Evolutionary conservation across 1,140 invertebrate genomes (phyloP).

Genomic region (Trichonephila inaurata): DNA sequence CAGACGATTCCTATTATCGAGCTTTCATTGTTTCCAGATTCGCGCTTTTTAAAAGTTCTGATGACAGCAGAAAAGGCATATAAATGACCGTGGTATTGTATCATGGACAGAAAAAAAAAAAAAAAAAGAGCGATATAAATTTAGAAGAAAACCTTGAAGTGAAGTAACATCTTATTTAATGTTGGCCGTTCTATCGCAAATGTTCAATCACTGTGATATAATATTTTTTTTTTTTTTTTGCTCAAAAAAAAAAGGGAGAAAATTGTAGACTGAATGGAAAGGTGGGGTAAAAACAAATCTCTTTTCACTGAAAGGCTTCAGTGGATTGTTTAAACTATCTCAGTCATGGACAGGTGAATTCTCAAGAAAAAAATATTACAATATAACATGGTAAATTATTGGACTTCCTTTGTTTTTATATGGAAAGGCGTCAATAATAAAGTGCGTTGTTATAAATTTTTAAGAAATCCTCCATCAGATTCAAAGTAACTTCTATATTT

Average conservation of each 20-base stretch:
- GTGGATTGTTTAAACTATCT: background rate
- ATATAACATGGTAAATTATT: background rate
- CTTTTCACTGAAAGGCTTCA: background rate
- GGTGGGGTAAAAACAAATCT: background rate
- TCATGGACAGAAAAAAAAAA: background rate
- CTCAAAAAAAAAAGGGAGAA: no score
- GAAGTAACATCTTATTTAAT: background rate
- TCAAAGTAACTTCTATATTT: no score
- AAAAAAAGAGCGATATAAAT: background rate
- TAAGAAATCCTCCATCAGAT: no score
- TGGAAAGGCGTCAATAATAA: background rate
- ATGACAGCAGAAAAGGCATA: background rate
- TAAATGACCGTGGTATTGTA: background rate
- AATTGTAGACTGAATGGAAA: no score
- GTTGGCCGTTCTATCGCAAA: background rate
- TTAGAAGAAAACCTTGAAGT: slow-evolving; percentile 1
- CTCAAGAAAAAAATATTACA: background rate
- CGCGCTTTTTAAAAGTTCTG: background rate
- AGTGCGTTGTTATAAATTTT: no score
- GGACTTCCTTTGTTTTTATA: background rate
- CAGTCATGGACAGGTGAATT: background rate
- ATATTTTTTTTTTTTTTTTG: background rate
- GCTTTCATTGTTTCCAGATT: slow-evolving; percentile 6
- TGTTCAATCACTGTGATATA: background rate
- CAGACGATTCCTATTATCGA: slow-evolving; percentile 6